Evolutionary conservation across 64 coral and sea anemone genomes (phyloP).

Genomic region (Montipora foliosa): DNA sequence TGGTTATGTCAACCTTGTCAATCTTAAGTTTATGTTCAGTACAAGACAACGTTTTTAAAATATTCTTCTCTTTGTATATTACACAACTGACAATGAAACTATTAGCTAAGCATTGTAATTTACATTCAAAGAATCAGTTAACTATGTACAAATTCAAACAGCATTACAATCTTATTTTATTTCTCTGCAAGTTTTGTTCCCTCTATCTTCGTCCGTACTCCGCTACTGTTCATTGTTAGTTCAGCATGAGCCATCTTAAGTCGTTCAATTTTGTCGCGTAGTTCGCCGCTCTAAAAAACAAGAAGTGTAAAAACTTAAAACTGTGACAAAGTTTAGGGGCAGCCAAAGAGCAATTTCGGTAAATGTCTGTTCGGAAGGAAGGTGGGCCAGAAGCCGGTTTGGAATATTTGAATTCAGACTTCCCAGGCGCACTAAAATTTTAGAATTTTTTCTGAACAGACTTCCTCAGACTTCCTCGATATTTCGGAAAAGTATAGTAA

Average conservation of each 20-base stretch:
- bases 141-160: slow-evolving; percentile 4
- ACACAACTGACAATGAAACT: neutral
- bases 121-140: neutral
- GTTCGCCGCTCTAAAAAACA: slow-evolving; percentile 75
- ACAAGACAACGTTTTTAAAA: too few relatives aligned
- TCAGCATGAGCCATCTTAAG: slow-evolving; percentile 96
- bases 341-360: too few relatives aligned
- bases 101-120: neutral
- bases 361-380: too few relatives aligned
- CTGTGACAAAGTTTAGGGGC: too few relatives aligned
- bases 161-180: neutral
- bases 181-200: slow-evolving; percentile 72
- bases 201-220: slow-evolving; percentile 92
- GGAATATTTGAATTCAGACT: too few relatives aligned
- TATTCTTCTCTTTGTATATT: neutral
- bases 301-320: neutral
- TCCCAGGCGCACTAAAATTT: too few relatives aligned
- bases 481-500: too few relatives aligned
- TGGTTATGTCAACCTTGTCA: too few relatives aligned
- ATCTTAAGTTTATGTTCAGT: too few relatives aligned
- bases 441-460: too few relatives aligned
- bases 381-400: too few relatives aligned
- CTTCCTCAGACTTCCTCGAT: too few relatives aligned
- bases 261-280: slow-evolving; percentile 72
- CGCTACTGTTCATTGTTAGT: slow-evolving; percentile 94